These are phyloP conservation scores for Octonoba sinensis DNA, from an alignment of 2,888 invertebrate species.

Conservation along the genomic window DNA sequence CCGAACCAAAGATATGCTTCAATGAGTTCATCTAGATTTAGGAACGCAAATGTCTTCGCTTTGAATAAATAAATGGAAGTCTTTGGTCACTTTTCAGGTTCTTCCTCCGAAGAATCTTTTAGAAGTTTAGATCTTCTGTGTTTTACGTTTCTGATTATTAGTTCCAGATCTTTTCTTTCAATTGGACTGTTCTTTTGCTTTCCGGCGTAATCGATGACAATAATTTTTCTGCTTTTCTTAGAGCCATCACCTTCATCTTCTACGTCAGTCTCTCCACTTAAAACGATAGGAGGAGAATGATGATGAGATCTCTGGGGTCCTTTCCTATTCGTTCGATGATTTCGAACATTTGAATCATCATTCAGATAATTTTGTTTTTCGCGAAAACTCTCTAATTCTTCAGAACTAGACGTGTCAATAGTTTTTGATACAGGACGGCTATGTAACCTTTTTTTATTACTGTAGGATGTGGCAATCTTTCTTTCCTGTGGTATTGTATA, in stretches of 20 bases:
- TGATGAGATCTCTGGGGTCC: background rate
- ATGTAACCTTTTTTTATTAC: no score
- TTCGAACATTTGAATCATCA: background rate
- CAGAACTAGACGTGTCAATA: slow-evolving; percentile 14
- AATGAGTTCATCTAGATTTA: no score
- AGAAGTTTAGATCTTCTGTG: slow-evolving; percentile 33
- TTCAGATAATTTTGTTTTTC: no score
- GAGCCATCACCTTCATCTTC: slow-evolving; percentile 50
- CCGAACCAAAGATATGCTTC: no score
- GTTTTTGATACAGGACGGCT: background rate
- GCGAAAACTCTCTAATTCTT: slow-evolving; percentile 1
- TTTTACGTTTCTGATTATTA: slow-evolving; percentile 50
- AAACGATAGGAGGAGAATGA: slow-evolving; percentile 24
- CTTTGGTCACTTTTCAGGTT: background rate
- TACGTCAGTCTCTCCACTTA: slow-evolving; percentile 47
- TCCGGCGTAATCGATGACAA: slow-evolving; percentile 55
- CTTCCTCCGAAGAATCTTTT: slow-evolving; percentile 2
- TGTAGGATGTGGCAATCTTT: no score
- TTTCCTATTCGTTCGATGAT: background rate
- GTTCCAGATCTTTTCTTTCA: slow-evolving; percentile 49
- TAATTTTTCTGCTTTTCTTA: slow-evolving; percentile 54
- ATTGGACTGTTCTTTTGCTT: slow-evolving; percentile 31
- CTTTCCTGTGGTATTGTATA: background rate
- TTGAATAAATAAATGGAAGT: slow-evolving; percentile 1
- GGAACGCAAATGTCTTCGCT: no score